These are phyloP conservation scores for Caranx ignobilis DNA, from an alignment of 2,113 vertebrate genomes.

Conservation along the genomic window DNA sequence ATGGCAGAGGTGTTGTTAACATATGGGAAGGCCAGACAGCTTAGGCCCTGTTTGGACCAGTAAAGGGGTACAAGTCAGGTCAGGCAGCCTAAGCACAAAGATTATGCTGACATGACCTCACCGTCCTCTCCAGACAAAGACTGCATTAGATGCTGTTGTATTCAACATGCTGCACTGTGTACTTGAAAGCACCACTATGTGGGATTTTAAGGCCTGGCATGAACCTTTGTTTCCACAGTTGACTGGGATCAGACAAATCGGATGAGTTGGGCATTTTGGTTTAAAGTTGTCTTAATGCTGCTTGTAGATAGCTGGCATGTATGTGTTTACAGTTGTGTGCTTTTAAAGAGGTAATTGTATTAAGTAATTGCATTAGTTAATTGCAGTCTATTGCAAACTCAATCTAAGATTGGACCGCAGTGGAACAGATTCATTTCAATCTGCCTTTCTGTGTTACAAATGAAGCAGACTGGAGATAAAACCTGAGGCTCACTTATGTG, in stretches of 20 bases:
- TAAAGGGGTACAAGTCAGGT: slow-evolving; percentile 72
- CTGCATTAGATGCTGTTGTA: slow-evolving; percentile 1
- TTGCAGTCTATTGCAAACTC: slow-evolving; percentile 24
- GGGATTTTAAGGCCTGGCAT: slow-evolving; percentile 41
- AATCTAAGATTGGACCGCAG: slow-evolving; percentile 34
- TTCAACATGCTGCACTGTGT: slow-evolving; percentile 19
- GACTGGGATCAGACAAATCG: slow-evolving; percentile 68
- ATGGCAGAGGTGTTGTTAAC: slow-evolving; percentile 54
- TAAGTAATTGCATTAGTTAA: slow-evolving; percentile 50
- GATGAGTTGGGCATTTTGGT: slow-evolving; percentile 48
- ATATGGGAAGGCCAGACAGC: slow-evolving; percentile 81
- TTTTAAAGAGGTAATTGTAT: slow-evolving; percentile 41
- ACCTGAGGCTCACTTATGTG: slow-evolving; percentile 1
- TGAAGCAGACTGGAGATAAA: neutral
- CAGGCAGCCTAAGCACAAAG: slow-evolving; percentile 65
- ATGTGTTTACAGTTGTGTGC: neutral
- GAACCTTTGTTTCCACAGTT: slow-evolving; percentile 51
- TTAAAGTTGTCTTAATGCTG: slow-evolving; percentile 37
- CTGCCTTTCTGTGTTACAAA: slow-evolving; percentile 22
- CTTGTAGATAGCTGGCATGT: slow-evolving; percentile 17
- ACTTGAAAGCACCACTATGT: neutral
- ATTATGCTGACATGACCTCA: slow-evolving; percentile 74
- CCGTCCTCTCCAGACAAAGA: slow-evolving; percentile 4
- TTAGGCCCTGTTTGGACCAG: slow-evolving; percentile 71
- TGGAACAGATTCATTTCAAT: slow-evolving; percentile 29